Base-by-base conservation (phyloP, 2,888 invertebrate species). In the Heliconius erato region DNA sequence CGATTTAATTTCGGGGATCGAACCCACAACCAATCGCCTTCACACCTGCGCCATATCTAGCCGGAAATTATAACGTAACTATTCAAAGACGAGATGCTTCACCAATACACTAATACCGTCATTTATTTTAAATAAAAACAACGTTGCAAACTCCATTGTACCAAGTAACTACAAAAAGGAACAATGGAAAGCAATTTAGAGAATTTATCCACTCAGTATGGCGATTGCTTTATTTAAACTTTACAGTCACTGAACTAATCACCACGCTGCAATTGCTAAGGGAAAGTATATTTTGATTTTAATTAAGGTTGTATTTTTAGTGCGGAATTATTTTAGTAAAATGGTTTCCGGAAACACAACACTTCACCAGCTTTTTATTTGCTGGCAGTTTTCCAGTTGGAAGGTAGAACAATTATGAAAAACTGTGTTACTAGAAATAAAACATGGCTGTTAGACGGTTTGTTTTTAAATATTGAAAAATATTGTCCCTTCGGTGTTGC, bases 291-390 rank as follows among this genome's bases (percentile, higher is more conserved):
- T 72, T 80, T 77, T 76, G 74, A 82, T 79, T 79, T 67, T 83
- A 78, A 81, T 76, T 74, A 79, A 81, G 76, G 82, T 72, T 59
- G 76, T 79, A 79, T 79, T 74, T 71, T 44, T 63, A 82, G 67
- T 71, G 82, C 74, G 74, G 59, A 84, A 84, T 84, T 80, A 84
- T 72, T 84, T 80, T 74, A 77, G 71, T 71, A 78, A 78, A 81
- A 78, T 26, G 76, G 71, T 78, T 81, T 81, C 63, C 71, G 81
- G 81, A 78, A 81, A 77, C 78, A 81, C 71, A 68, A 76, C 54
- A 81, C 68, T 63, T 78, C 81, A 78, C 71, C 63, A 81, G 77
- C 81, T 81, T 81, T 81, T 81, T 78, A 78, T 76, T 81, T 78
- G 81, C 77, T 81, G 81, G 81, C 77, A 81, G 71, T 81, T 81